These are phyloP conservation scores for Nymphalis urticae DNA, from an alignment of 2,888 invertebrate genomes.

Conservation along the genomic window DNA sequence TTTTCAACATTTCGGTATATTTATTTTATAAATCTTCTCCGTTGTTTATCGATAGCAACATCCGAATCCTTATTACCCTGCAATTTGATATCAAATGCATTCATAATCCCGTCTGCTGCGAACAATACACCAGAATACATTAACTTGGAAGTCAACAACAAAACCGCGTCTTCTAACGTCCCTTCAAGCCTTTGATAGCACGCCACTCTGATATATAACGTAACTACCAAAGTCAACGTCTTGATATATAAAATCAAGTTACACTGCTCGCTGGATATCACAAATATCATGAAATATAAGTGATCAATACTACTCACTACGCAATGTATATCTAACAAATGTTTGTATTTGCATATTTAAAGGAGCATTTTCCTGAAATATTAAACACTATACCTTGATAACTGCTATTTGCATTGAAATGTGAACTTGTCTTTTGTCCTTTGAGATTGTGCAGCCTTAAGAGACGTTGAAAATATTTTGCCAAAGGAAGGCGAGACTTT, in stretches of 20 bases:
- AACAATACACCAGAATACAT: constrained; percentile 75
- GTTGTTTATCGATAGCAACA: constrained; percentile 21
- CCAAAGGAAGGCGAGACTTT: constrained; percentile 7
- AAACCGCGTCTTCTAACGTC: constrained; percentile 48
- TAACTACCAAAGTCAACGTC: not conserved
- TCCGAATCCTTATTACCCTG: constrained; percentile 46
- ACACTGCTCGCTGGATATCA: not conserved
- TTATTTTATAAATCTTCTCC: not conserved
- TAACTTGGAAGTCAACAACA: constrained; percentile 64
- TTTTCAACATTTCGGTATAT: not conserved
- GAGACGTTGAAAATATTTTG: constrained; percentile 3
- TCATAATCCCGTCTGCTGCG: constrained; percentile 65
- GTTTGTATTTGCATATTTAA: not conserved
- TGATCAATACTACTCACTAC: not conserved
- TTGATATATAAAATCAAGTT: not conserved
- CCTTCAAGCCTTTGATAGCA: constrained; percentile 46
- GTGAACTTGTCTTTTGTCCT: constrained; percentile 15
- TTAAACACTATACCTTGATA: constrained; percentile 15
- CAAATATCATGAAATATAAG: not conserved
- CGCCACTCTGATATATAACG: constrained; percentile 27
- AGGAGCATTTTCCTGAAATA: constrained; percentile 7
- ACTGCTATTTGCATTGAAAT: constrained; percentile 16
- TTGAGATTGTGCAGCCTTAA: constrained; percentile 12
- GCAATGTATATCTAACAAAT: constrained; percentile 1
- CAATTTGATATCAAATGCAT: constrained; percentile 59